Evolutionary conservation across 2,797 vertebrate genomes (phyloP).

Genomic region (Acipenser oxyrinchus): DNA sequence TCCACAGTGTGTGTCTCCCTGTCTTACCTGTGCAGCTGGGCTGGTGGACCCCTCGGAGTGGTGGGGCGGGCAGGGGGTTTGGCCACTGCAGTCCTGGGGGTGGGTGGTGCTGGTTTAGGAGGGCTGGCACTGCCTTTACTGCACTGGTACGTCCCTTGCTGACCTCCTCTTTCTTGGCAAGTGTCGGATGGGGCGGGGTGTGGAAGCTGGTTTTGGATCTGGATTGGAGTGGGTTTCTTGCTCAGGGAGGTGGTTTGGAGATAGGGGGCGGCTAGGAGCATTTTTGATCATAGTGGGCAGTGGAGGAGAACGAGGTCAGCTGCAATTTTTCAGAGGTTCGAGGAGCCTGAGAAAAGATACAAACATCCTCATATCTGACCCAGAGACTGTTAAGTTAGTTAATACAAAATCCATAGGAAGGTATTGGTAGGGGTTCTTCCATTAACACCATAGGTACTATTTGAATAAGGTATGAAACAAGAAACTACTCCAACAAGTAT

Average conservation of each 20-base stretch:
- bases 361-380: too few species aligned
- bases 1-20: too few species aligned
- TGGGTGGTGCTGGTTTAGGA: conserved; percentile 32
- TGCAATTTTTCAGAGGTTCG: too few species aligned
- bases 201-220: conserved; percentile 44
- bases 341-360: too few species aligned
- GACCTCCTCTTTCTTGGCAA: conserved; percentile 32
- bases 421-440: too few species aligned
- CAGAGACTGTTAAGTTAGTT: conserved; percentile 23
- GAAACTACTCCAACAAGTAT: too few species aligned
- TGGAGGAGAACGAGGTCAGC: too few species aligned
- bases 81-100: conserved; percentile 23
- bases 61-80: conserved; percentile 40
- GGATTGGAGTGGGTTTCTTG: conserved; percentile 44
- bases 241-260: conserved; percentile 37
- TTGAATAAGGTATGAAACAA: too few species aligned
- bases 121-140: conserved; percentile 42
- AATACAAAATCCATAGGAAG: too few species aligned
- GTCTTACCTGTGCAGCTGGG: conserved; percentile 42
- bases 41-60: background rate
- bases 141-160: conserved; percentile 29
- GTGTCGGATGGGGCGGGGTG: conserved; percentile 45
- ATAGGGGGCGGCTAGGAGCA: conserved; percentile 61
- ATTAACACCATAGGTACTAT: too few species aligned
- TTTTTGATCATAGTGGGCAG: conserved; percentile 84